Conservation (phyloP, 2,888 invertebrate species). For the Pristionchus mayeri region DNA sequence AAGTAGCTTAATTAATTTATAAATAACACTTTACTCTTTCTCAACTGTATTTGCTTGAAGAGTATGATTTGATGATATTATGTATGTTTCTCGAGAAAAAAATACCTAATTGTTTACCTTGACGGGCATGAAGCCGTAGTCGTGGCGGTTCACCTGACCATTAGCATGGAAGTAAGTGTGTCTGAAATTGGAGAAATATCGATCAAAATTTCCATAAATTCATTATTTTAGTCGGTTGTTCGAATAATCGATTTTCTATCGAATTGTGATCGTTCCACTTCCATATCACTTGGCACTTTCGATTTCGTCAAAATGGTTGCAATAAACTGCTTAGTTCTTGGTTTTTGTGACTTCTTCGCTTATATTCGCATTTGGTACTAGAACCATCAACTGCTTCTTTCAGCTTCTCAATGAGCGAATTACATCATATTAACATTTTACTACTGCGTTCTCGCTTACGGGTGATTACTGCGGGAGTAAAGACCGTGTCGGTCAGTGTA, state of each 20-base stretch:
- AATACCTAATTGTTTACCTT: too few relatives aligned
- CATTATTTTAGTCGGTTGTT: background rate
- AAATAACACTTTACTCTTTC: too few relatives aligned
- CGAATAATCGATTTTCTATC: background rate
- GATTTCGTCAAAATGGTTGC: too few relatives aligned
- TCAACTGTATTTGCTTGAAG: too few relatives aligned
- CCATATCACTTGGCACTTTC: background rate
- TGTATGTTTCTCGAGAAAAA: too few relatives aligned
- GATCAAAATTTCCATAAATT: background rate
- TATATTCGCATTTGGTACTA: too few relatives aligned
- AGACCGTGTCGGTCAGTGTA: background rate
- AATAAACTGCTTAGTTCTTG: background rate
- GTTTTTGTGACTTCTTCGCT: too few relatives aligned
- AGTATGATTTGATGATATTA: too few relatives aligned
- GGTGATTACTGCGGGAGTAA: background rate
- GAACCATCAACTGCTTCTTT: too few relatives aligned
- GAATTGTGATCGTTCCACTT: background rate
- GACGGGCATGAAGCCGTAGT: conserved; percentile 76
- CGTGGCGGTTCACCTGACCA: conserved; percentile 70
- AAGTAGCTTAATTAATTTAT: background rate
- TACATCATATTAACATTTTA: background rate
- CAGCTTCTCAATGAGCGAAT: background rate
- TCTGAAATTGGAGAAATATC: conserved; percentile 51
- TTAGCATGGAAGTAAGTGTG: conserved; percentile 72
- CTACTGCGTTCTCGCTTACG: background rate